These are phyloP conservation scores for Chesias legatella DNA, from an alignment of 2,888 invertebrate genomes.

Conservation along the genomic window DNA sequence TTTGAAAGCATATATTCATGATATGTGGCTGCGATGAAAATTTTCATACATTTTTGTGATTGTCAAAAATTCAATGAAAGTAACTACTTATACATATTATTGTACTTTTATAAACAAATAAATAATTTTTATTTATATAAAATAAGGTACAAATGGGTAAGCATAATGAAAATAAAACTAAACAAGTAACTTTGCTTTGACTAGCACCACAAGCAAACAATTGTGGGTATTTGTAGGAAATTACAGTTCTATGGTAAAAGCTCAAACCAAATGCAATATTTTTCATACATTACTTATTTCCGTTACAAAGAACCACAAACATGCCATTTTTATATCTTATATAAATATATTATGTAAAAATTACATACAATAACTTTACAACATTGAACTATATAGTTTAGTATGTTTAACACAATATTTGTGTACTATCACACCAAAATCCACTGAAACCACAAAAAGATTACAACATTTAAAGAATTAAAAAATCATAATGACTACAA, in stretches of 20 bases:
- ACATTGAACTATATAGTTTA: slow-evolving; percentile 22
- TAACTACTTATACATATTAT: too few species aligned
- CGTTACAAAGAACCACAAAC: slow-evolving; percentile 23
- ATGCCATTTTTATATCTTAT: slow-evolving; percentile 17
- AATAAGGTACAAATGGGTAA: too few species aligned
- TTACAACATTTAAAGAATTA: too few species aligned
- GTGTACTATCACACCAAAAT: slow-evolving; percentile 11
- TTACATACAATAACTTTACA: slow-evolving; percentile 14
- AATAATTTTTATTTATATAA: too few species aligned
- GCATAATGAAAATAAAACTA: too few species aligned
- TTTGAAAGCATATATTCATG: too few species aligned
- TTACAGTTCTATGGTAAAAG: slow-evolving; percentile 22
- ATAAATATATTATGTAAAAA: slow-evolving; percentile 16
- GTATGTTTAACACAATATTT: slow-evolving; percentile 3
- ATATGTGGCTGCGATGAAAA: too few species aligned
- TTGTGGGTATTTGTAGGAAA: slow-evolving; percentile 12
- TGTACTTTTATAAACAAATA: too few species aligned
- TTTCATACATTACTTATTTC: not conserved
- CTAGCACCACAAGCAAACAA: slow-evolving; percentile 49
- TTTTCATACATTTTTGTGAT: too few species aligned
- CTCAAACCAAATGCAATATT: slow-evolving; percentile 27
- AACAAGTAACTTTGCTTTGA: too few species aligned
- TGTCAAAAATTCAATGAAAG: too few species aligned
- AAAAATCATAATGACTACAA: too few species aligned
- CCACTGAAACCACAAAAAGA: not conserved